Evolutionary conservation across 2,113 vertebrate species (phyloP), one percentile per base, ranked within the genome.

Genomic region (Nothobranchius kuhntae): DNA sequence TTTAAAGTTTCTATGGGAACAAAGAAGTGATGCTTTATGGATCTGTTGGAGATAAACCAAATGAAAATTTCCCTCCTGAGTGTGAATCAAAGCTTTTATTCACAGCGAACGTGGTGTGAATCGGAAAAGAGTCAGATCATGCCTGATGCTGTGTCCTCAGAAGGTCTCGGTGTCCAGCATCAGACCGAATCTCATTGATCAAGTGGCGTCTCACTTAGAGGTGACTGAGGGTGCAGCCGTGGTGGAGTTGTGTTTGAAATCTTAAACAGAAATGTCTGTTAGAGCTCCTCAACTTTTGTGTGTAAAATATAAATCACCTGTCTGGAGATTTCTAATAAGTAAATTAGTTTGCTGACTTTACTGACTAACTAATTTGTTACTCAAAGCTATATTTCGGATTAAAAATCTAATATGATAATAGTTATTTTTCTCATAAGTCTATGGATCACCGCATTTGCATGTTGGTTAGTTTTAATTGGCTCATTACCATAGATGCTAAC

Each of bases 401-500:
- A 7, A 40, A 40, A 8, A 1, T 40, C 38, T 5, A 7, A 40
- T 40, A 6, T 40, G 6, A 21, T 3, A 2, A 47, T 57, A 52
- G 4, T 44, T 51, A 62, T 44, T 40, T n/a, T 83, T 73, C 78
- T 82, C 79, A 70, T 53, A 68, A 68, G 40, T 75, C 45, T 65
- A 56, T 8, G 59, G 80, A 69, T 84, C 85, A 83, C 47, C 38
- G 10, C 13, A 91, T 92, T 90, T 79, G 82, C 90, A 91, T 91
- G 86, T 75, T 42, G 72, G 56, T 76, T 65, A 0, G 44, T 81
- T 84, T 85, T 90, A 93, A 93, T 93, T 91, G 81, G 72, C 82
- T 88, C 11, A 91, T 93, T 92, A 89, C 35, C 89, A 92, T 92
- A 87, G 40, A 84, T 80, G 72, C 73, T 86, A 84, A 87, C 77